Conservation (phyloP, 2,888 invertebrate genomes). For the Eupithecia centaureata region DNA sequence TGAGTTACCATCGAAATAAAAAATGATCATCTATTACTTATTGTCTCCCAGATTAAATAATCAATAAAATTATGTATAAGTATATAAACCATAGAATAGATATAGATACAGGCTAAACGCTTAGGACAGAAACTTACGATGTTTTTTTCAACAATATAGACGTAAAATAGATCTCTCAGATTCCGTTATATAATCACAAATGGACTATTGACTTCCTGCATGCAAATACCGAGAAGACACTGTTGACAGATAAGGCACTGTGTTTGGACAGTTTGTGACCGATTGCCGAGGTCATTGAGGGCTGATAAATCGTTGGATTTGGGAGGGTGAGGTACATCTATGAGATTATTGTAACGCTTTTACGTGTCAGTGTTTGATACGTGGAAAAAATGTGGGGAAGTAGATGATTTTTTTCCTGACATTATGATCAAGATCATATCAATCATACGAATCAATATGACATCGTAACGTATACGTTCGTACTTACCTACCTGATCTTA, state of each 20-base stretch:
- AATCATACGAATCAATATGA: not conserved
- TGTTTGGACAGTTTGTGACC: conserved; percentile 66
- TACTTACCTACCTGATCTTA: too few relatives aligned
- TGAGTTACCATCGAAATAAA: not conserved
- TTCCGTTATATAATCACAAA: conserved; percentile 10
- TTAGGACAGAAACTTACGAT: too few relatives aligned
- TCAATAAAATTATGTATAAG: too few relatives aligned
- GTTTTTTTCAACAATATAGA: not conserved
- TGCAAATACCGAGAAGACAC: conserved; percentile 43
- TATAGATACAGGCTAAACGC: too few relatives aligned
- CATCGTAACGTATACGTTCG: too few relatives aligned
- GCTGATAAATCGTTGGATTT: conserved; percentile 11
- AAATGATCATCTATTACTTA: not conserved
- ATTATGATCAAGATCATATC: too few relatives aligned
- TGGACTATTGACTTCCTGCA: conserved; percentile 27
- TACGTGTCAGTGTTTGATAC: not conserved
- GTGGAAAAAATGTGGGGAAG: not conserved
- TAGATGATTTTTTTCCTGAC: not conserved
- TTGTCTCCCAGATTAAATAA: too few relatives aligned
- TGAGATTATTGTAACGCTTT: conserved; percentile 11
- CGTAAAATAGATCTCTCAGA: not conserved
- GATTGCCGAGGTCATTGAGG: conserved; percentile 63
- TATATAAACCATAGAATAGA: too few relatives aligned
- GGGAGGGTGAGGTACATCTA: conserved; percentile 8
- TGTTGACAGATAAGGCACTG: conserved; percentile 68